phyloP scores from a whole-genome alignment of 2,113 vertebrate genomes.

The Syngnathoides biaculeatus region DNA sequence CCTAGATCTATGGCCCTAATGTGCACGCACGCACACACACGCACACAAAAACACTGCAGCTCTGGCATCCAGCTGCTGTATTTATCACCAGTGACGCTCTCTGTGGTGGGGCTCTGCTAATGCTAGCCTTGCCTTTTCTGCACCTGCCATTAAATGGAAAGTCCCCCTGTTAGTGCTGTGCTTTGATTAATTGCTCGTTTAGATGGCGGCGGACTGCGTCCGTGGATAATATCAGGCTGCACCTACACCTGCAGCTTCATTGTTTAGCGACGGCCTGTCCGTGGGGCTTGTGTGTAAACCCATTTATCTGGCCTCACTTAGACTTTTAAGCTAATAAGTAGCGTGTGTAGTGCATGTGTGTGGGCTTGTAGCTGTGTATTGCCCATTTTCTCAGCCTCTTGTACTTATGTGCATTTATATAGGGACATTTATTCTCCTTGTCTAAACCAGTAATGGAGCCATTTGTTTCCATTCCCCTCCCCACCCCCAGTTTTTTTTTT shows the following conservation, averaged over 20 bases:
- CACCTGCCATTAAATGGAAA: conserved; percentile 52
- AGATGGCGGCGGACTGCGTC: conserved; percentile 29
- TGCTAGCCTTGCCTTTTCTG: conserved; percentile 51
- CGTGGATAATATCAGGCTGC: conserved; percentile 47
- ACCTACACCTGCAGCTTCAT: conserved; percentile 50
- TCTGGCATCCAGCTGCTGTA: conserved; percentile 41
- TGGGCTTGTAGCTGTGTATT: background rate
- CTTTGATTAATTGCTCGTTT: conserved; percentile 65
- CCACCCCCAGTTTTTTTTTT: background rate
- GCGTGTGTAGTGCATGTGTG: conserved; percentile 5
- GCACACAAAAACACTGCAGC: conserved; percentile 10
- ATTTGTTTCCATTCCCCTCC: conserved; percentile 10
- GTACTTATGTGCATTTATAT: background rate
- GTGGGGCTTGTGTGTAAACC: conserved; percentile 27
- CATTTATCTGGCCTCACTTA: conserved; percentile 34
- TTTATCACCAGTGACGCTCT: conserved; percentile 50
- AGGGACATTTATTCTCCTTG: background rate
- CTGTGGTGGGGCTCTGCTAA: conserved; percentile 46
- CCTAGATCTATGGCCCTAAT: conserved; percentile 36
- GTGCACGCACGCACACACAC: background rate
- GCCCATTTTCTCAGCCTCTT: background rate
- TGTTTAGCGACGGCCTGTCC: conserved; percentile 44
- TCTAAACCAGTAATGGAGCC: background rate
- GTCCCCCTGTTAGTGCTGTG: conserved; percentile 43
- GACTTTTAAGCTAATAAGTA: conserved; percentile 31